phyloP scores from a whole-genome alignment of 1,140 invertebrate species.

The Bombus superbus region DNA sequence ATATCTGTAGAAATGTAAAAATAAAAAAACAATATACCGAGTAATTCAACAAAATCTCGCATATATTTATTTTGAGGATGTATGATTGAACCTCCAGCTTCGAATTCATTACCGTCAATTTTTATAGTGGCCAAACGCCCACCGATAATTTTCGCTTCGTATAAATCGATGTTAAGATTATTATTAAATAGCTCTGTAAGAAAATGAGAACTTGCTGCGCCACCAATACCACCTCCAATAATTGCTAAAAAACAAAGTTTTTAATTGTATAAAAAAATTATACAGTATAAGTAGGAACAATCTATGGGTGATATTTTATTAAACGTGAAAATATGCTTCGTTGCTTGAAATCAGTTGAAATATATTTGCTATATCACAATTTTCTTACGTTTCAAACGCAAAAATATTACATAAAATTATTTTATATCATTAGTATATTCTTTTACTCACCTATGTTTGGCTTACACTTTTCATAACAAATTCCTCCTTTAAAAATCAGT shows the following conservation, averaged over 20 bases:
- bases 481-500: constrained; percentile 15
- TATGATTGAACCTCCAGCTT: constrained; percentile 85
- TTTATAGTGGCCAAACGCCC: constrained; percentile 84
- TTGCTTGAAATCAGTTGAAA: background rate
- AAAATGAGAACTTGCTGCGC: constrained; percentile 85
- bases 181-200: constrained; percentile 83
- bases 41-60: constrained; percentile 83
- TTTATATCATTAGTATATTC: background rate
- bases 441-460: constrained; percentile 63
- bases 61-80: constrained; percentile 86
- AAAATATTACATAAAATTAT: background rate
- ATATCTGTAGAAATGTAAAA: background rate
- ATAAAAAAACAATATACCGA: constrained; percentile 78
- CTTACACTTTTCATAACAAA: constrained; percentile 36
- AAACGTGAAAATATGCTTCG: background rate
- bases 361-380: background rate
- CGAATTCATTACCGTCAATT: constrained; percentile 83
- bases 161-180: constrained; percentile 82
- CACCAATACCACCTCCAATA: constrained; percentile 87
- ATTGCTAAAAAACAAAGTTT: constrained; percentile 80
- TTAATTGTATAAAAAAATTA: constrained; percentile 42
- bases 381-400: background rate
- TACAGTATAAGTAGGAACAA: background rate
- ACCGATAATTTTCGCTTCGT: constrained; percentile 84
- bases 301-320: background rate